phyloP scores from a whole-genome alignment of 1,140 invertebrate species.

The Frieseomelitta varia region DNA sequence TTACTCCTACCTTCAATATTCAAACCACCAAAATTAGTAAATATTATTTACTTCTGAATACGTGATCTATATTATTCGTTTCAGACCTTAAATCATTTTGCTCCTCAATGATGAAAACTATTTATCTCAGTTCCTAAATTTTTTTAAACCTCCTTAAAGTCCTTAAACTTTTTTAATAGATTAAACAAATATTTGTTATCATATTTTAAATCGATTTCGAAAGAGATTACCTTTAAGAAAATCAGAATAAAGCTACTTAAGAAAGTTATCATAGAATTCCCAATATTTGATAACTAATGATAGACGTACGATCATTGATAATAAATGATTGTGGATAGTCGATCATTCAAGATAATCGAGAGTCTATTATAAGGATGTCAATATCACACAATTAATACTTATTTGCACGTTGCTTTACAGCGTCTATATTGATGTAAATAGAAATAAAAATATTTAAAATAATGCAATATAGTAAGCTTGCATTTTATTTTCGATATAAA shows the following conservation, averaged over 20 bases:
- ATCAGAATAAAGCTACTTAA: neutral
- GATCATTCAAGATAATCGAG: neutral
- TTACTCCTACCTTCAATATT: slow-evolving; percentile 36
- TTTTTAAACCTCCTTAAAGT: no score
- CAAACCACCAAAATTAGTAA: slow-evolving; percentile 35
- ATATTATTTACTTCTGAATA: slow-evolving; percentile 7
- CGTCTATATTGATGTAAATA: no score
- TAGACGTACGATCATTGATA: neutral
- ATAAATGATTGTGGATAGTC: neutral
- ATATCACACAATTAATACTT: no score
- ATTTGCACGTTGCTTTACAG: no score
- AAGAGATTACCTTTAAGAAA: neutral
- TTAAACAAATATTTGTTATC: neutral
- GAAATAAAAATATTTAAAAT: neutral
- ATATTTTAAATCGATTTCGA: neutral
- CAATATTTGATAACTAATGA: neutral
- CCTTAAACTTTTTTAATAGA: neutral
- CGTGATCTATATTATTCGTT: slow-evolving; percentile 9
- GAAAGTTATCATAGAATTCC: neutral
- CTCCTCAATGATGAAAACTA: neutral
- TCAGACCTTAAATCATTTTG: neutral
- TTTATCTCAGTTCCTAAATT: neutral
- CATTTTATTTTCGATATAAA: neutral
- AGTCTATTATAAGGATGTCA: neutral
- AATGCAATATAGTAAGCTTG: neutral